Evolutionary conservation across 2,888 invertebrate genomes (phyloP), one percentile per base, ranked within the genome.

Genomic region (Cheilosia urbana): DNA sequence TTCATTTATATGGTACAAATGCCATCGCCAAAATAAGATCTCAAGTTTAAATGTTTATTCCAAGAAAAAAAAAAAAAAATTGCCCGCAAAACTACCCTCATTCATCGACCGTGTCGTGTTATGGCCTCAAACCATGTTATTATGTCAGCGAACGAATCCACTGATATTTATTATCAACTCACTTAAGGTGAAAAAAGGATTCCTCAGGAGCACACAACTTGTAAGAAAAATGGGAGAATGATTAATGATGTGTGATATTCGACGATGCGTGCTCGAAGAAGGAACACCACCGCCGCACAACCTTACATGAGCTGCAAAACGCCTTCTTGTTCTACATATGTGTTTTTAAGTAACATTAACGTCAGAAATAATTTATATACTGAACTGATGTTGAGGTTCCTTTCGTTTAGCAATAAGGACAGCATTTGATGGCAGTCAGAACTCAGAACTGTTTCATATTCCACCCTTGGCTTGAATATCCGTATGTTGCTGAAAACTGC

Each of bases 191-290:
- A 15, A 80, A 68, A 83, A 84, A 71, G 80, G 75, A 63, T 80
- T 71, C 65, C 34, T 27, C 58, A 60, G 58, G 62, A 80, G 60
- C 49, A 13, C 49, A 13, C 53, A 27, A 34, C 9, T 47, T 19
- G 19, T 30, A 42, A 51, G 66, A 69, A 71, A 75, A 75, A 65
- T 75, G 71, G 45, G 45, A 88, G 88, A 90, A 91, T 91, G 91
- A 91, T 91, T 90, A 91, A 91, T 90, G 91, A 90, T 89, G 90
- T 90, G 90, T 90, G 89, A 89, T 87, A 89, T 87, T 83, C 80
- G 88, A 88, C 87, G 85, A 81, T 81, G 85, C 85, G 85, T 85
- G 85, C 81, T 72, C 45, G 40, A 72, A 73, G 63, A 72, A 55
- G 62, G 40, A 63, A 73, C 58, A 60, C 45, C 51, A 24, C 42